These are phyloP conservation scores for Platichthys stellatus DNA, from an alignment of 2,113 vertebrate genomes.

Conservation along the genomic window DNA sequence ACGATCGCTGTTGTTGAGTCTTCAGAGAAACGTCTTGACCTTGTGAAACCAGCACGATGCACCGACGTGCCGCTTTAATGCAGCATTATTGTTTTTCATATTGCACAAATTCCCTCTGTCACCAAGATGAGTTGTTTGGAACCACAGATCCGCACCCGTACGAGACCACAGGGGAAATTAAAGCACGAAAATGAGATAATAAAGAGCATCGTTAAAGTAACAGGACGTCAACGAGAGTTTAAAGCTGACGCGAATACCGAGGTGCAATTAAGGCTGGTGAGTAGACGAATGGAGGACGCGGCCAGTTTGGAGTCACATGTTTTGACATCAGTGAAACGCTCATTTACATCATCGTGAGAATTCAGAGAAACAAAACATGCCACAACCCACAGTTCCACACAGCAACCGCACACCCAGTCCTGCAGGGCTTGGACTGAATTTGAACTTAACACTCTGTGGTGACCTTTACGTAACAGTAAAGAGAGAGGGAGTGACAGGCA, in stretches of 20 bases:
- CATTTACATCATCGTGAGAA: neutral
- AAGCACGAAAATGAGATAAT: neutral
- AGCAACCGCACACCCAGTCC: neutral
- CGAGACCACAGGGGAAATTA: neutral
- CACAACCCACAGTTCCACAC: neutral
- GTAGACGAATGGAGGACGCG: neutral
- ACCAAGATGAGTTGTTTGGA: neutral
- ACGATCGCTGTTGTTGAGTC: neutral
- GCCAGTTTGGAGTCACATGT: neutral
- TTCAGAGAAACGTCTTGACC: neutral
- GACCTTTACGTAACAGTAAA: conserved; percentile 60
- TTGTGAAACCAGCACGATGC: neutral
- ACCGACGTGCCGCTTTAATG: too few species aligned
- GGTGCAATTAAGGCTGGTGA: neutral
- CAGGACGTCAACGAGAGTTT: neutral
- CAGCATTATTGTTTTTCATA: neutral
- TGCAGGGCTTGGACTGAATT: conserved; percentile 57
- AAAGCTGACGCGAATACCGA: neutral
- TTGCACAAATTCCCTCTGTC: neutral
- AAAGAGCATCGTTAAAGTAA: neutral
- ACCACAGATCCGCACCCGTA: neutral
- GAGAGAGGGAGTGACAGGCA: neutral
- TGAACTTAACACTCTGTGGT: conserved; percentile 58
- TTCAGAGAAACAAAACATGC: neutral
- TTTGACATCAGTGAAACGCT: neutral